Evolutionary conservation across 2,113 vertebrate species (phyloP).

Genomic region (Pampusana beccarii): DNA sequence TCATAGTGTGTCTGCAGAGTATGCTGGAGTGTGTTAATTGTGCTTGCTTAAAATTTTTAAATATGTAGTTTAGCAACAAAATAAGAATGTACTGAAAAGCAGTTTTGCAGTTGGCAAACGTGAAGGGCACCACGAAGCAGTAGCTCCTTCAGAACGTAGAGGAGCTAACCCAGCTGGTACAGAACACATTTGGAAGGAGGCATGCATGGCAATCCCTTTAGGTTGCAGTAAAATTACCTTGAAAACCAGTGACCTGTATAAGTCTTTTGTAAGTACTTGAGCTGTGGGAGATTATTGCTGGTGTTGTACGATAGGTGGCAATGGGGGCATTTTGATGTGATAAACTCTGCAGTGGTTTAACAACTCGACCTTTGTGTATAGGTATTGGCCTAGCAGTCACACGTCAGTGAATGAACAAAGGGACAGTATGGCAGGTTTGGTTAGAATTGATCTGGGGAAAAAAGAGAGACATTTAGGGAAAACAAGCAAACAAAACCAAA

Average conservation of each 20-base stretch:
- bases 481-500: neutral
- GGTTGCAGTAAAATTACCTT: neutral
- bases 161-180: neutral
- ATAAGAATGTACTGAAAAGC: neutral
- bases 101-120: neutral
- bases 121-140: neutral
- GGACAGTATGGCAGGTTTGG: neutral
- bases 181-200: neutral
- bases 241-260: neutral
- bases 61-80: neutral
- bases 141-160: neutral
- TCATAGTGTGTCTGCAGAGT: neutral
- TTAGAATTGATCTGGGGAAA: neutral
- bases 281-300: neutral
- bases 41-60: neutral
- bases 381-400: neutral
- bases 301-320: neutral
- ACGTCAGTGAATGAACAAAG: neutral
- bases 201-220: neutral
- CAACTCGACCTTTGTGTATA: neutral
- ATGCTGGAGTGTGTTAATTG: neutral
- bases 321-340: rapidly evolving
- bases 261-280: neutral
- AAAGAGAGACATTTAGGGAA: neutral
- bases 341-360: neutral